Conservation (phyloP, 2,888 invertebrate genomes). For the Tethea ocularis region DNA sequence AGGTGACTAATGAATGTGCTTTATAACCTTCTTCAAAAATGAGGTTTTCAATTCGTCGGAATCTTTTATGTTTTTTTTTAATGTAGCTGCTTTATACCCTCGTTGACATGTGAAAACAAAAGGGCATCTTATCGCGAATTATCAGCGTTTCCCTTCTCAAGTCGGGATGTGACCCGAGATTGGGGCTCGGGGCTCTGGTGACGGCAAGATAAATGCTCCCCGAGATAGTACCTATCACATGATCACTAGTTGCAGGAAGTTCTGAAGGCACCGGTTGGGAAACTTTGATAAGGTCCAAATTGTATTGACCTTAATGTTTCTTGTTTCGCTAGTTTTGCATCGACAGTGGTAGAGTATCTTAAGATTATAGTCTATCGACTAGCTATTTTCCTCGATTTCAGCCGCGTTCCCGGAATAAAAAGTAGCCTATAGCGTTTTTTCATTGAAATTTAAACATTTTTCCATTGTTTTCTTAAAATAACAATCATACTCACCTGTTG, state of each 20-base stretch:
- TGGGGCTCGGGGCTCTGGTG: background rate
- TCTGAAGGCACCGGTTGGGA: constrained; percentile 36
- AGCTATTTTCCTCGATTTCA: no score
- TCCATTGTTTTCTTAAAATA: no score
- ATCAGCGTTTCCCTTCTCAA: background rate
- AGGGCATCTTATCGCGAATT: background rate
- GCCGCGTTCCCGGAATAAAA: no score
- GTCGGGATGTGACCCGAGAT: background rate
- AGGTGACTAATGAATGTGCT: background rate
- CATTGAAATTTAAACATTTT: no score
- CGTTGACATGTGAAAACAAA: background rate
- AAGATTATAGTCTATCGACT: no score
- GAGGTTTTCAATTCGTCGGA: no score
- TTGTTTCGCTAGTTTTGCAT: background rate
- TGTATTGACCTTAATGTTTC: background rate
- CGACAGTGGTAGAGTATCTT: background rate
- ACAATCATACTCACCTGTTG: no score
- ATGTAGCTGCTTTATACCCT: background rate
- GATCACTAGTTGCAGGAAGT: constrained; percentile 26
- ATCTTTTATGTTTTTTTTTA: no score
- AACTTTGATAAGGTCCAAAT: constrained; percentile 29
- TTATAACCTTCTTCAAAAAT: no score
- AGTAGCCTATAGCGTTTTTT: no score
- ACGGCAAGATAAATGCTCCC: constrained; percentile 47
- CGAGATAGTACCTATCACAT: constrained; percentile 30